Conservation (phyloP, 2,797 vertebrate species). For the Tenualosa thibaudeaui region DNA sequence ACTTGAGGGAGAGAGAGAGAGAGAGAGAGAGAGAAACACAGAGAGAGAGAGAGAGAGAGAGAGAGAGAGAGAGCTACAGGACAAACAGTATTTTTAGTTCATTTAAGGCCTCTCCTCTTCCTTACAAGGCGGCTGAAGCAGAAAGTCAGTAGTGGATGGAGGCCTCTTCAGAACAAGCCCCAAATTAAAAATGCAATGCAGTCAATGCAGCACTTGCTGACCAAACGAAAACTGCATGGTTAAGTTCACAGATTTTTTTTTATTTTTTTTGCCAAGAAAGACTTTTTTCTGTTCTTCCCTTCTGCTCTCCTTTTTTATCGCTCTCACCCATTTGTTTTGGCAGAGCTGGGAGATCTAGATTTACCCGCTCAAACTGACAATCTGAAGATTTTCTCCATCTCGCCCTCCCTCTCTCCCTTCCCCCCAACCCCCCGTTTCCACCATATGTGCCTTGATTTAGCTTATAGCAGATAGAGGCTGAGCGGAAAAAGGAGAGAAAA, state of each 20-base stretch:
- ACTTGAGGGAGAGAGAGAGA: background rate
- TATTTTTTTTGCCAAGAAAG: slow-evolving; percentile 40
- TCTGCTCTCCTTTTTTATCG: slow-evolving; percentile 5
- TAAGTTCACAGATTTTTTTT: slow-evolving; percentile 54
- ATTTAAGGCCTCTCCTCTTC: background rate
- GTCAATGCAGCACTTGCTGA: slow-evolving; percentile 63
- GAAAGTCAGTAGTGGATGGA: background rate
- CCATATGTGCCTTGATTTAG: slow-evolving; percentile 33
- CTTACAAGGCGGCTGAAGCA: background rate
- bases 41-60: background rate
- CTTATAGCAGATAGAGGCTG: slow-evolving; percentile 30
- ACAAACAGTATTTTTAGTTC: background rate
- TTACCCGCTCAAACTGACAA: slow-evolving; percentile 39
- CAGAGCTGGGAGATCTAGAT: slow-evolving; percentile 36
- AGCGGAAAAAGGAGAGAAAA: background rate
- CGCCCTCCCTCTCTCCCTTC: background rate
- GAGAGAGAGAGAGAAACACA: background rate
- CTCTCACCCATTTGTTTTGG: slow-evolving; percentile 27
- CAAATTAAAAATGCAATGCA: slow-evolving; percentile 70
- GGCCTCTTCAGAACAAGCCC: slow-evolving; percentile 59
- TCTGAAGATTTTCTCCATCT: slow-evolving; percentile 26
- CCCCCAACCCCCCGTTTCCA: background rate
- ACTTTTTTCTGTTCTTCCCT: slow-evolving; percentile 50
- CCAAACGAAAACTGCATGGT: slow-evolving; percentile 59
- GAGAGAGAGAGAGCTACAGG: background rate